Base-by-base conservation (phyloP, 2,113 vertebrate genomes). In the Bettongia penicillata region DNA sequence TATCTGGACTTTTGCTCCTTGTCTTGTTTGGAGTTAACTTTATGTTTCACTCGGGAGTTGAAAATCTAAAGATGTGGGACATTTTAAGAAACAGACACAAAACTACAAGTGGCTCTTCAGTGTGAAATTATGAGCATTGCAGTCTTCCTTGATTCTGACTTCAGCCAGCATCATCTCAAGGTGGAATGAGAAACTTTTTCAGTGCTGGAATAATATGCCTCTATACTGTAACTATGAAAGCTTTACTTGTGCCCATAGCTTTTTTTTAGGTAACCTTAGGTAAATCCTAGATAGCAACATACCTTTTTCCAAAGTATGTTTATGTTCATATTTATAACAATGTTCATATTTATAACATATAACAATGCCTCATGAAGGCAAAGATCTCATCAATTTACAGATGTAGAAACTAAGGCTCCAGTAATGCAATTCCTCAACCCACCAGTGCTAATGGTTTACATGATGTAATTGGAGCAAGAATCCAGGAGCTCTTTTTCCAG, bases 1-100 rank as follows among this genome's bases (percentile, higher is more conserved):
- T 97, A 96, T 94, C 51, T n/a, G 94, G 97, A 97, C 93, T 97
- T 97, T 98, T 96, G 96, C 90, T 96, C 91, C 97, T 97, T 96
- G 96, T 95, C 93, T 98, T 90, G 93, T 95, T 96, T 94, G 93
- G 96, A 95, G 97, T 97, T 97, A 97, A 97, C 98, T 96, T 96
- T 90, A 94, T 97, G 53, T 61, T 61, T 95, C 26, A 53, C 47
- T 53, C 51, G 89, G 96, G 61, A 96, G 91, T 55, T 97, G 90
- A 97, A 98, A 95, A 94, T 94, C 93, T 93, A 97, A 94, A 90
- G 95, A 96, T 98, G 96, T 91, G 90, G 12, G 50, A 97, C 93
- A 91, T 97, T 97, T 97, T 95, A 68, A 95, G 93, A 89, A 19
- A 1, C 53, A 89, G 3, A 57, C 91, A 92, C 91, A 96, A 94